Evolutionary conservation across 2,888 invertebrate genomes (phyloP), one percentile per base, ranked within the genome.

Genomic region (Orchesella flavescens): DNA sequence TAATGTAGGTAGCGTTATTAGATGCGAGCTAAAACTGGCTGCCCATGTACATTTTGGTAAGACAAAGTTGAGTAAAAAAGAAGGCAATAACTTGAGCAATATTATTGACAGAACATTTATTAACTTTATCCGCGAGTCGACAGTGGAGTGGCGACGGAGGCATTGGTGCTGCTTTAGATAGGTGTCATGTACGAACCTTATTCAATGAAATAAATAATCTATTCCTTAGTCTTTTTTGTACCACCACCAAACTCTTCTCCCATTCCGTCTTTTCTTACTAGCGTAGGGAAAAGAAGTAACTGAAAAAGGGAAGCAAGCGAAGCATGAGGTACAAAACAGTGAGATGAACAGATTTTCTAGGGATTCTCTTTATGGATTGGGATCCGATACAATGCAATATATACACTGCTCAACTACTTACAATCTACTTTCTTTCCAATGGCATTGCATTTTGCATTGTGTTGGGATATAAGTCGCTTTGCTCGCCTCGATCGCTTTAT

Each of bases 51-150:
- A 34, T 34, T 4, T 34, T 2, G 34, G 34, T 3, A 17, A 53
- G 53, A 53, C 17, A 23, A 46, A 43, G 65, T 3, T 63, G 53
- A 57, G 57, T 74, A 66, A 44, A 73, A 66, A 53, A 80, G 59
- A 57, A 80, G 72, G 80, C 69, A 75, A 81, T 81, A 81, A 81
- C 66, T 81, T 81, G 81, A 68, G 74, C 75, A 74, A 75, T 81
- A 81, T 81, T 81, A 81, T 81, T 81, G 81, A 81, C 81, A 75
- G 75, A 81, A 75, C 81, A 81, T 81, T 81, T 81, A 81, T 81
- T 81, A 81, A 81, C 75, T 81, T 81, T 81, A 81, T 69, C 69
- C 75, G 55, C 34, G 34, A 34, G 34, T 19, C 12, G 21, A 71
- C 34, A n/a, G 49, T 71, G 71, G 24, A 34, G 24, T 17, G 23